A percentile compares a stretch with the other conserved stretches of the same genome.
Evolutionary conservation across 2,797 vertebrate species (phyloP).

Genomic region (Lacerta viridis): DNA sequence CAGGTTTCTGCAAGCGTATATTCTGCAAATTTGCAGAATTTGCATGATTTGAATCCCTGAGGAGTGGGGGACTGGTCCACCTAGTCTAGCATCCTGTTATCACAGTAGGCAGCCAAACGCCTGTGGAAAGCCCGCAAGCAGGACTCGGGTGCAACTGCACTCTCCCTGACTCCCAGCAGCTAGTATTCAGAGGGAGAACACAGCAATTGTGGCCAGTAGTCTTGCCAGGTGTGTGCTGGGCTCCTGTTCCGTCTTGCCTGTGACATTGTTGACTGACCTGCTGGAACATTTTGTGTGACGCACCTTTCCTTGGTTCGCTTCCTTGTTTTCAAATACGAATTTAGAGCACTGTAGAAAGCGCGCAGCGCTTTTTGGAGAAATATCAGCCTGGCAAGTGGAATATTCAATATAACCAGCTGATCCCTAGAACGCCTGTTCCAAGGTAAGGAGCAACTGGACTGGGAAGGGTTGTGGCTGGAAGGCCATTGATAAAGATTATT

Average conservation of each 20-base stretch:
- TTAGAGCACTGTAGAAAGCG: slow-evolving; percentile 95
- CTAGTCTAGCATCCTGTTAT: not conserved
- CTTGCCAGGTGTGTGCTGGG: not conserved
- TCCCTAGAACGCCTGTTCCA: slow-evolving; percentile 90
- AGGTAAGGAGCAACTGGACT: slow-evolving; percentile 81
- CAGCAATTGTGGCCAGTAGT: not conserved
- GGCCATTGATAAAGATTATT: not conserved
- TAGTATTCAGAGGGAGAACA: not conserved
- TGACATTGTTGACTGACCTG: not conserved
- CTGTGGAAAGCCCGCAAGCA: too few relatives aligned
- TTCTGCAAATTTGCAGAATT: not conserved
- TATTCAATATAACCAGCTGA: slow-evolving; percentile 88
- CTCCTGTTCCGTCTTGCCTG: not conserved
- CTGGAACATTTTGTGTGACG: not conserved
- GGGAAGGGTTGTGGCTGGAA: not conserved
- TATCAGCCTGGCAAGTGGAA: slow-evolving; percentile 90
- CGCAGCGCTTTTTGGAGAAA: slow-evolving; percentile 88
- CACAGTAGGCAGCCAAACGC: not conserved
- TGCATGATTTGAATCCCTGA: not conserved
- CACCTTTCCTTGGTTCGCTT: not conserved
- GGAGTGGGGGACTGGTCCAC: not conserved
- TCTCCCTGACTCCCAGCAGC: not conserved
- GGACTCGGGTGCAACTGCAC: too few relatives aligned
- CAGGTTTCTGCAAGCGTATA: not conserved
- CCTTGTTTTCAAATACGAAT: slow-evolving; percentile 19